Base-by-base conservation (phyloP, 2,888 invertebrate genomes). In the Lochmaea crataegi region DNA sequence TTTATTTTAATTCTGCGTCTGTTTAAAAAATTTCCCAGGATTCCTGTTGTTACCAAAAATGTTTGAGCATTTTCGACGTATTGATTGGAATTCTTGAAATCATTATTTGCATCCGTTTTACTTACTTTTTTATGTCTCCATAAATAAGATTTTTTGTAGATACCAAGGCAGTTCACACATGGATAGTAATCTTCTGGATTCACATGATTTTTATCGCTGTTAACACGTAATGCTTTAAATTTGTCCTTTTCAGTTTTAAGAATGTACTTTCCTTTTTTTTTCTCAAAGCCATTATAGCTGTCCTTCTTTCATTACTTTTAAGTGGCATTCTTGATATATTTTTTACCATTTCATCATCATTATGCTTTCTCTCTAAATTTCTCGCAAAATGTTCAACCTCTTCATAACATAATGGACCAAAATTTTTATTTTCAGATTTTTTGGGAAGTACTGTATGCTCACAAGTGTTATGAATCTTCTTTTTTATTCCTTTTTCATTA, bases 111-210 rank as follows among this genome's bases (percentile, higher is more conserved):
- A 45, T 57, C 26, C 16, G 67, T 41, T 16, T 65, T 65, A 48
- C 65, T 60, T n/a, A 58, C 45, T 57, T 71, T 70, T 61, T 60
- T 65, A 58, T 71, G 71, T 64, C 69, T 70, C 64, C 69, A 70
- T 42, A 64, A 64, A 41, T 71, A 71, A 48, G 65, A 60, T 63
- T 71, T 65, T 66, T 71, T 71, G 57, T 71, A 71, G 58, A 41
- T 60, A 32, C 71, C 71, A 42, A 66, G 65, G 41, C 71, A 66
- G 16, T 45, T 60, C 51, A 60, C 58, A 66, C 71, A 71, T 60
- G 71, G 71, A 51, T 60, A 53, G 65, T 71, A 71, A 57, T 71
- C 65, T 60, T 58, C 68, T 68, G 14, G 48, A 48, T 68, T 57
- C 10, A 57, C n/a, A 10, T 6, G 22, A 58, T 58, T 58, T 22